Percentiles rank a stretch among this genome's conserved stretches.
phyloP scores from a whole-genome alignment of 1,140 invertebrate species.

The Paralvinella palmiformis region DNA sequence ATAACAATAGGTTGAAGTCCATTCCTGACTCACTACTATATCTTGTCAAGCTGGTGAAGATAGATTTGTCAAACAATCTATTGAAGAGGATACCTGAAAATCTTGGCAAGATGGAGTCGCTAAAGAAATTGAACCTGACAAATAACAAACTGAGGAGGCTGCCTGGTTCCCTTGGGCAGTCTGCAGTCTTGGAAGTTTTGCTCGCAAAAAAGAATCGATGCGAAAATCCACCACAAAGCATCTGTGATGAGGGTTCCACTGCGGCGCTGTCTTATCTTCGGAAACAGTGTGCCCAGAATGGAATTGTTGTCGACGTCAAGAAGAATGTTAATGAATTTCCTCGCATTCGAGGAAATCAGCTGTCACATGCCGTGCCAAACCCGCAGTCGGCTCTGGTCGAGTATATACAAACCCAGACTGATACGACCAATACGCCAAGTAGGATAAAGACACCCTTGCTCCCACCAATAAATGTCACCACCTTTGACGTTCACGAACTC shows the following conservation, averaged over 20 bases:
- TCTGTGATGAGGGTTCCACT: constrained; percentile 44
- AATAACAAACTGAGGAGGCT: constrained; percentile 42
- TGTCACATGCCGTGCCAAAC: constrained; percentile 38
- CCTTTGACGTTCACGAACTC: constrained; percentile 35
- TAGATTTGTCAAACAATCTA: constrained; percentile 47
- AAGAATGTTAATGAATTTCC: constrained; percentile 42
- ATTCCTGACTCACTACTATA: constrained; percentile 39
- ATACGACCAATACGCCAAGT: constrained; percentile 46
- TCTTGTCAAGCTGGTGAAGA: constrained; percentile 42
- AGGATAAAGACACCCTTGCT: constrained; percentile 47
- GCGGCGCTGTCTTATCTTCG: constrained; percentile 28
- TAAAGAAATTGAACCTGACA: constrained; percentile 43
- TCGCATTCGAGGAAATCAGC: constrained; percentile 39
- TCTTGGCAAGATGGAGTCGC: constrained; percentile 39
- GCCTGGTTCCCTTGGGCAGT: constrained; percentile 39
- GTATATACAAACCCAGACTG: constrained; percentile 48
- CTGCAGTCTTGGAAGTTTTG: constrained; percentile 32
- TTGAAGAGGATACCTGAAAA: constrained; percentile 38
- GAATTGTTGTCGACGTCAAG: not conserved
- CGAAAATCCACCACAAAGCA: constrained; percentile 36
- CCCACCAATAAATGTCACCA: constrained; percentile 37
- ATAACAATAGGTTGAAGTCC: constrained; percentile 35
- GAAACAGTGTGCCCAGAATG: constrained; percentile 26
- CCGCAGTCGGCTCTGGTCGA: constrained; percentile 44
- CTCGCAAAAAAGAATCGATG: constrained; percentile 39